Base-by-base conservation (phyloP, 2,113 vertebrate species). In the Limanda limanda region DNA sequence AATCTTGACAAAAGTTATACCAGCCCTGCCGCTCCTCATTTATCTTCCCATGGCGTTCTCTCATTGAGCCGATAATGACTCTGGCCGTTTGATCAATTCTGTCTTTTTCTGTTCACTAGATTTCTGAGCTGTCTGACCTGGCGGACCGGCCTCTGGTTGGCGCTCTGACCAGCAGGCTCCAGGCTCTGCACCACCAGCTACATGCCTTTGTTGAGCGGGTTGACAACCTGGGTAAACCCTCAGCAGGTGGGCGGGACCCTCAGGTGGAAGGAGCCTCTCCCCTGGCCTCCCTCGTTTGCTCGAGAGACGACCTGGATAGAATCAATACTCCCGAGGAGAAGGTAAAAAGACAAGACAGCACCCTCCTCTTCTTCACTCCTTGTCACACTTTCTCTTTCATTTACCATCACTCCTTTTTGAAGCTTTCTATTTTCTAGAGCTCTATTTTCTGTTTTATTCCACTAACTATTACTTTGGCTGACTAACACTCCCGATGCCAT, bases 141-240 rank as follows among this genome's bases (percentile, higher is more conserved):
- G 81, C 87, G 0, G 95, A 96, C 23, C 87, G 94, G 68, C 96
- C 97, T 76, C 94, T 99, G 64, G 94, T 97, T 64, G 96, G 94
- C 0, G 95, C 95, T 62, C 93, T 99, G 85, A 94, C 96, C 82
- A 94, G 96, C 85, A 89, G 97, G 59, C 95, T 99, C 54, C 94
- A 95, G 1, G 90, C 94, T 66, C 92, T 99, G 1, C 97, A 99
- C 86, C 92, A 94, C 71, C 97, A 99, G 84, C 93, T 99, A 37
- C 95, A 95, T 71, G 89, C 92, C 86, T 97, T 99, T 24, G 90
- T 95, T 13, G 95, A 96, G 86, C 95, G 90, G 83, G 95, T 97
- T 0, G 97, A 98, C 48, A 27, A 69, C 40, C 90, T 97, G 0
- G 94, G 92, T 0, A 65, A 93, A 8, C 31, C 89, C 3, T 42